phyloP scores from a whole-genome alignment of 2,888 invertebrate species.

The Acanthopleura granulata region DNA sequence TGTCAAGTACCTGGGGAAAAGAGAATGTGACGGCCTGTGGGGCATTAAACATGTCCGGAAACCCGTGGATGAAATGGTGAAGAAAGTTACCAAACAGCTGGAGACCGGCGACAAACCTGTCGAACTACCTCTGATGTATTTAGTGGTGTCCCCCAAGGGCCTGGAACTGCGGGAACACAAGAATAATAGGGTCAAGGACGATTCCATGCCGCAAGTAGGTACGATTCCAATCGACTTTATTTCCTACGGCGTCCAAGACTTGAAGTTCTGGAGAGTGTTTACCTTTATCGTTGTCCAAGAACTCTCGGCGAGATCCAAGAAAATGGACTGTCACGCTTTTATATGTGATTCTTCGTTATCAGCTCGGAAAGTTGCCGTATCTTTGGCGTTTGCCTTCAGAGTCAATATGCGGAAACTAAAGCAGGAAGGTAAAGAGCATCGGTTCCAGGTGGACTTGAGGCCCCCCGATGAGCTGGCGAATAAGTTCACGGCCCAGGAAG shows the following conservation, averaged over 20 bases:
- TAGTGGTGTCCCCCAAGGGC: slow-evolving; percentile 60
- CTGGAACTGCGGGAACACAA: slow-evolving; percentile 59
- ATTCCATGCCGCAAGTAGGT: slow-evolving; percentile 38
- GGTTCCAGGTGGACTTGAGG: slow-evolving; percentile 58
- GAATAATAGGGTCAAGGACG: slow-evolving; percentile 48
- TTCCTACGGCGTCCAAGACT: slow-evolving; percentile 68
- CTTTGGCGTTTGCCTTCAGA: slow-evolving; percentile 54
- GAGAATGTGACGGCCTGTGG: slow-evolving; percentile 56
- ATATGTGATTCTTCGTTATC: slow-evolving; percentile 59
- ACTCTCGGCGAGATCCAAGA: slow-evolving; percentile 52
- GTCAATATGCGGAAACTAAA: slow-evolving; percentile 51
- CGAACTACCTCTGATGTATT: slow-evolving; percentile 63
- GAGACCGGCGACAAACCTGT: slow-evolving; percentile 44
- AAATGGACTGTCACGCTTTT: slow-evolving; percentile 64
- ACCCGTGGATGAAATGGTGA: slow-evolving; percentile 64
- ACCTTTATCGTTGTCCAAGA: slow-evolving; percentile 67
- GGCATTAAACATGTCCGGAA: slow-evolving; percentile 63
- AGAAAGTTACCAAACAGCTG: slow-evolving; percentile 49
- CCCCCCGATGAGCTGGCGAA: slow-evolving; percentile 58
- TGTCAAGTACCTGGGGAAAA: slow-evolving; percentile 66
- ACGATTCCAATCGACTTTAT: slow-evolving; percentile 66
- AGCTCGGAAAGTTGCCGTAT: slow-evolving; percentile 58
- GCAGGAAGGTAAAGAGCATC: slow-evolving; percentile 48
- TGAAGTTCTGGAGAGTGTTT: slow-evolving; percentile 65
- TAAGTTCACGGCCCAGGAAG: slow-evolving; percentile 22